Evolutionary conservation across 2,888 invertebrate species (phyloP).

Genomic region (Euplexia lucipara): DNA sequence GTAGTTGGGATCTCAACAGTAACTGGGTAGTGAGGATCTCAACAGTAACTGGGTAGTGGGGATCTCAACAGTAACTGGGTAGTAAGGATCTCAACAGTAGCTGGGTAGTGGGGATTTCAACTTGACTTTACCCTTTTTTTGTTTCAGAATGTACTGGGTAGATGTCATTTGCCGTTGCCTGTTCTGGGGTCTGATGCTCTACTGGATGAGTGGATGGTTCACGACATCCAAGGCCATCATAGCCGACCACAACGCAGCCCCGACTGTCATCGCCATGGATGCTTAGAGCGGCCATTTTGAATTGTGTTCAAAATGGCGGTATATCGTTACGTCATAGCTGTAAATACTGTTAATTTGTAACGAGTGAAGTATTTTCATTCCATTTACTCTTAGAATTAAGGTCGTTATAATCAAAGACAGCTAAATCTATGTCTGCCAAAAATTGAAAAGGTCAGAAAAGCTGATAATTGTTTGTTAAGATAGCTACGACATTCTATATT

Average conservation of each 20-base stretch:
- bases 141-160: constrained; percentile 95
- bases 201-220: constrained; percentile 84
- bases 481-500: no score
- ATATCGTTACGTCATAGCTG: constrained; percentile 4
- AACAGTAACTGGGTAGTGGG: no score
- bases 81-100: no score
- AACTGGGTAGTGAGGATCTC: no score
- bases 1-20: no score
- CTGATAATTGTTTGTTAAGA: no score
- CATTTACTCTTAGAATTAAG: background rate
- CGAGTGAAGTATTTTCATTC: background rate
- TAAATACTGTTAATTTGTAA: background rate
- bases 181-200: constrained; percentile 92
- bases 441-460: no score
- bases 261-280: constrained; percentile 71
- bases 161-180: constrained; percentile 94
- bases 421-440: no score
- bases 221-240: constrained; percentile 70
- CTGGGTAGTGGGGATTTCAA: no score
- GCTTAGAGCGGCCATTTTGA: constrained; percentile 61
- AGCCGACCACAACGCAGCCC: constrained; percentile 63
- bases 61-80: no score
- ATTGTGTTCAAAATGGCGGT: constrained; percentile 2
- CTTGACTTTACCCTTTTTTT: constrained; percentile 72
- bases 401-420: no score